Percentiles rank a stretch among this genome's conserved stretches.
These are phyloP conservation scores for Penaeus indicus DNA, from an alignment of 1,140 invertebrate species.

Conservation along the genomic window DNA sequence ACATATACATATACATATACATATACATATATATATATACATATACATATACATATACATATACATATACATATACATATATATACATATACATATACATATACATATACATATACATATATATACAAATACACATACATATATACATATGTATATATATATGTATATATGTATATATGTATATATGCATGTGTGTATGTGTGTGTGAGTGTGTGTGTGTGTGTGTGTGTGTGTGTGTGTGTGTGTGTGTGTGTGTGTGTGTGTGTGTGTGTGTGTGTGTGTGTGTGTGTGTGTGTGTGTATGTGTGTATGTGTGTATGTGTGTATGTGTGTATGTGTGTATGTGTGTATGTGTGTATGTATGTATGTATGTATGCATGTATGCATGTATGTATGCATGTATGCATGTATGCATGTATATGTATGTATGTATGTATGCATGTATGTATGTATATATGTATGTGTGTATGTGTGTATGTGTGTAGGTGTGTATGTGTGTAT, in stretches of 20 bases:
- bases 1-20: conserved; percentile 31
- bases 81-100: conserved; percentile 7
- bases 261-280: no score
- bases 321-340: no score
- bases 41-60: conserved; percentile 38
- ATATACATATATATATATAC: conserved; percentile 29
- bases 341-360: no score
- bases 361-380: no score
- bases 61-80: conserved; percentile 21
- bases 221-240: no score
- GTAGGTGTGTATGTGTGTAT: conserved; percentile 3
- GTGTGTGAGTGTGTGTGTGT: background rate
- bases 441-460: no score
- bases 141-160: conserved; percentile 29
- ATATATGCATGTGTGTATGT: background rate
- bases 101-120: conserved; percentile 23
- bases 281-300: no score
- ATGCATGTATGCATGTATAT: no score
- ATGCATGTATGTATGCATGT: no score
- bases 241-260: no score
- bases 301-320: no score
- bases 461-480: background rate
- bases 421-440: no score
- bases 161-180: conserved; percentile 21
- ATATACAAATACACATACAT: conserved; percentile 31